phyloP scores from a whole-genome alignment of 2,888 invertebrate genomes.

The Hedya salicella region DNA sequence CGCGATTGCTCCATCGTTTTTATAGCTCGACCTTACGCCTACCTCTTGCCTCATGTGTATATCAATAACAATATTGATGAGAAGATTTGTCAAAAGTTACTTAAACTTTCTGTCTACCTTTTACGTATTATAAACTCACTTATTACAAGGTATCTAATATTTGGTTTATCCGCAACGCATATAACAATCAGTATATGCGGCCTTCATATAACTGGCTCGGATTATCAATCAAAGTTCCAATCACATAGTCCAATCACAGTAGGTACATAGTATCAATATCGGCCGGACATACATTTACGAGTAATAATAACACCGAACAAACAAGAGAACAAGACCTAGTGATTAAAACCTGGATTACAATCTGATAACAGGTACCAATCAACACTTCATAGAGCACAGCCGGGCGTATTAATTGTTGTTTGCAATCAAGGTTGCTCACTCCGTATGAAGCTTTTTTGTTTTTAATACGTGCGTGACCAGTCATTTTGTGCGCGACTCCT shows the following conservation, averaged over 20 bases:
- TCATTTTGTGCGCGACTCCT: no score
- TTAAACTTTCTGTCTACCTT: no score
- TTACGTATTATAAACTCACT: no score
- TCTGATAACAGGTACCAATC: slow-evolving; percentile 16
- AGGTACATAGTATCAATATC: background rate
- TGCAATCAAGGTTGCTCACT: slow-evolving; percentile 28
- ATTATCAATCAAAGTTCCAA: slow-evolving; percentile 4
- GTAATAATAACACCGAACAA: background rate
- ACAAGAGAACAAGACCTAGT: slow-evolving; percentile 10
- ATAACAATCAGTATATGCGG: background rate
- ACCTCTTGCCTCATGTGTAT: no score
- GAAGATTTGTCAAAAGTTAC: no score
- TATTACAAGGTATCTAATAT: no score
- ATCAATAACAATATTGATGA: no score
- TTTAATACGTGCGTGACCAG: no score
- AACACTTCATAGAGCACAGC: slow-evolving; percentile 1
- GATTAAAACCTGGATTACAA: slow-evolving; percentile 28
- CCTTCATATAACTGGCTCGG: background rate
- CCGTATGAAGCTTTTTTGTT: background rate
- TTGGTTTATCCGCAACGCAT: no score
- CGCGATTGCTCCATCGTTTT: no score
- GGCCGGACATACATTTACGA: background rate
- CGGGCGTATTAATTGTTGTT: background rate
- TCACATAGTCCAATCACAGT: no score
- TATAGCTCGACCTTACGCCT: no score